phyloP scores from a whole-genome alignment of 2,888 invertebrate genomes.

The Pollenia griseotomentosa region DNA sequence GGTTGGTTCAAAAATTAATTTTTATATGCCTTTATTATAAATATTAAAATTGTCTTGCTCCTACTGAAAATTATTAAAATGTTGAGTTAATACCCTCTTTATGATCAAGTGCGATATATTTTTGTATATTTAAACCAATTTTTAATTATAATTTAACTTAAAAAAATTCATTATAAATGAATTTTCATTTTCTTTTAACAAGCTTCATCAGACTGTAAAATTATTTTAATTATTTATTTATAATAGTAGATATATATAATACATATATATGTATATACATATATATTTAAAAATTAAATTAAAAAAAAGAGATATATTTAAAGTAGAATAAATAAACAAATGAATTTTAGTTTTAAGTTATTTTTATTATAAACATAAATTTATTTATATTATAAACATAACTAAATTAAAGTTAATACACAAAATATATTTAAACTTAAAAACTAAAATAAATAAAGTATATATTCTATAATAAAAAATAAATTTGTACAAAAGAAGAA shows the following conservation, averaged over 20 bases:
- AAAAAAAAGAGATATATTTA: background rate
- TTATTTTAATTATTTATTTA: constrained; percentile 40
- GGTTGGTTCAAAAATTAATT: no score
- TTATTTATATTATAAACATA: constrained; percentile 41
- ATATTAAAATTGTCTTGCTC: no score
- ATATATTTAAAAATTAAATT: constrained; percentile 30
- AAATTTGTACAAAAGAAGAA: constrained; percentile 45
- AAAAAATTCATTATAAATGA: constrained; percentile 66
- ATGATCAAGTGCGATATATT: no score
- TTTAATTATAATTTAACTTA: constrained; percentile 13
- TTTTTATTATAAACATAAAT: constrained; percentile 51
- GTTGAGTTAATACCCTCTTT: no score
- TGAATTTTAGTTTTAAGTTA: constrained; percentile 55
- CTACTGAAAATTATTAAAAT: no score
- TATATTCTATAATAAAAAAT: constrained; percentile 17
- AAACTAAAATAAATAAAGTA: background rate
- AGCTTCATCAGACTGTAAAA: constrained; percentile 64
- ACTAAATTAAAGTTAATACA: constrained; percentile 5
- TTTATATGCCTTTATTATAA: no score
- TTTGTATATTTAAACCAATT: constrained; percentile 24
- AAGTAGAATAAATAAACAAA: constrained; percentile 37
- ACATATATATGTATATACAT: constrained; percentile 8
- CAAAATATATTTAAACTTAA: constrained; percentile 33
- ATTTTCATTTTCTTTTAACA: constrained; percentile 31
- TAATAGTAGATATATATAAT: constrained; percentile 4